Conservation (phyloP, 2,888 invertebrate species). For the Drosophila melanosoma region DNA sequence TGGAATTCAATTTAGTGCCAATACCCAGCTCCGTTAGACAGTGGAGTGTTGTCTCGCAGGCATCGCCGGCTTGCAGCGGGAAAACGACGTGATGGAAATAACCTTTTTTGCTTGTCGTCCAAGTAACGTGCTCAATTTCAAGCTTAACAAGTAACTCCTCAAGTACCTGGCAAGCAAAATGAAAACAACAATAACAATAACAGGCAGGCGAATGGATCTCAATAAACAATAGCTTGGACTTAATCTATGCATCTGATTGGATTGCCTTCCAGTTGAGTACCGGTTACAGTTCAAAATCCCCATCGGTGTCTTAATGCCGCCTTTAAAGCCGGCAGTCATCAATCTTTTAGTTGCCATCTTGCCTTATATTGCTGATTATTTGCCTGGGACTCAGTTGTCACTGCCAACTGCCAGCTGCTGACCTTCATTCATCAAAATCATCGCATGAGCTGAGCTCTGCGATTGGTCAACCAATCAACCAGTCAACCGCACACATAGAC, state of each 20-base stretch:
- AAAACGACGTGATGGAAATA: slow-evolving; percentile 90
- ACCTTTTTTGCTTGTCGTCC: slow-evolving; percentile 89
- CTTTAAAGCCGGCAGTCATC: slow-evolving; percentile 35
- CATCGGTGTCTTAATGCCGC: not conserved
- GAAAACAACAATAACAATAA: slow-evolving; percentile 18
- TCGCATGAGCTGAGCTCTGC: slow-evolving; percentile 21
- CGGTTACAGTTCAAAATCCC: not conserved
- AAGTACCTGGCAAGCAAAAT: slow-evolving; percentile 86
- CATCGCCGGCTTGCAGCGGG: slow-evolving; percentile 89
- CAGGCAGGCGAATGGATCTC: slow-evolving; percentile 8
- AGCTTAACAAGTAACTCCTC: slow-evolving; percentile 89
- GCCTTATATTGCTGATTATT: slow-evolving; percentile 41
- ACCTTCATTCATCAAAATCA: slow-evolving; percentile 75
- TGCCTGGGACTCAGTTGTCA: slow-evolving; percentile 19
- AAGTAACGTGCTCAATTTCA: slow-evolving; percentile 89
- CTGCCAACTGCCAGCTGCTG: not conserved
- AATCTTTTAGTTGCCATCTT: slow-evolving; percentile 41
- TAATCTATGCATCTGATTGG: slow-evolving; percentile 56
- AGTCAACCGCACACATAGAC: slow-evolving; percentile 32
- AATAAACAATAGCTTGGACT: slow-evolving; percentile 29
- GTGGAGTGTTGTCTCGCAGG: slow-evolving; percentile 90
- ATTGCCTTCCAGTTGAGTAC: not conserved
- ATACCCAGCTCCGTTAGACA: slow-evolving; percentile 90
- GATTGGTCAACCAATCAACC: slow-evolving; percentile 36
- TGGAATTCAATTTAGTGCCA: slow-evolving; percentile 89